These are phyloP conservation scores for Cyprinella venusta DNA, from an alignment of 2,797 vertebrate species.

Conservation along the genomic window DNA sequence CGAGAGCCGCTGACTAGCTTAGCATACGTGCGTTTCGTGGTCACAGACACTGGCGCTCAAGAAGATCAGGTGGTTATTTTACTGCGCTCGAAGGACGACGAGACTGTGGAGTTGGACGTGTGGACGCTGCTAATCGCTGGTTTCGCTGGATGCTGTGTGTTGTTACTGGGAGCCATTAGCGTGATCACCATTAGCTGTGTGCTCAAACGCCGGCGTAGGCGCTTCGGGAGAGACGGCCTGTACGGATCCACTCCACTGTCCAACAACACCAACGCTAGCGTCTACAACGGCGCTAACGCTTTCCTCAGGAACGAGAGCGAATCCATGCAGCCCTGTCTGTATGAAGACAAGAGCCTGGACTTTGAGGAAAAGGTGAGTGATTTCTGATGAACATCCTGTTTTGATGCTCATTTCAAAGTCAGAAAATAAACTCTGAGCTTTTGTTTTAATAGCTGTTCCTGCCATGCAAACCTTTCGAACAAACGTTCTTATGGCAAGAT, in stretches of 20 bases:
- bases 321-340: constrained; percentile 65
- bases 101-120: constrained; percentile 60
- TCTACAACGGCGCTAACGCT: constrained; percentile 68
- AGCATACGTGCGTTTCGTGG: constrained; percentile 69
- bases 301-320: constrained; percentile 69
- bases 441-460: constrained; percentile 74
- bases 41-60: constrained; percentile 70
- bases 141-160: constrained; percentile 71
- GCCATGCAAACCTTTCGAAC: constrained; percentile 75
- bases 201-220: constrained; percentile 62
- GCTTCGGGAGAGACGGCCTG: constrained; percentile 52
- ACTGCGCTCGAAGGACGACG: constrained; percentile 62
- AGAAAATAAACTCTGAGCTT: not conserved
- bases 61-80: constrained; percentile 73
- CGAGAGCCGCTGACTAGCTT: constrained; percentile 64
- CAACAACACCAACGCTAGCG: constrained; percentile 62
- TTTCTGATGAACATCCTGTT: constrained; percentile 37
- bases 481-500: constrained; percentile 71
- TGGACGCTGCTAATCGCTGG: constrained; percentile 71
- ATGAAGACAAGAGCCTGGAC: constrained; percentile 69
- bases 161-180: constrained; percentile 75
- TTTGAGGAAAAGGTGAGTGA: constrained; percentile 77
- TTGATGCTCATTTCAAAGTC: not conserved
- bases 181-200: constrained; percentile 72
- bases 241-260: constrained; percentile 69